Base-by-base conservation (phyloP, 2,888 invertebrate genomes). In the Cheilosia variabilis region DNA sequence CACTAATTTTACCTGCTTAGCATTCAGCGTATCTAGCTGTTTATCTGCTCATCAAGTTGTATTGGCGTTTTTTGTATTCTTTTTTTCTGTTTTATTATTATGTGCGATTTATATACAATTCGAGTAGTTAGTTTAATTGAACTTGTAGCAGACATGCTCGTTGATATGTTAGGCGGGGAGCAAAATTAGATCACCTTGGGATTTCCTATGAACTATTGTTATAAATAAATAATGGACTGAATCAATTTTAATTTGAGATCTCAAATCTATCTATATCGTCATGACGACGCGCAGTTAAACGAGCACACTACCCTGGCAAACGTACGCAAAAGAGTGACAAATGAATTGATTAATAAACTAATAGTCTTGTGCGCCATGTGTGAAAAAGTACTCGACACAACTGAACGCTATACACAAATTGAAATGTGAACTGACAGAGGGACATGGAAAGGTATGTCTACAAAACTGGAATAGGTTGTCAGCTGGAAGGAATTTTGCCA, bases 171-270 rank as follows among this genome's bases (percentile, higher is more conserved):
- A 34, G 31, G 52, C 10, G 34, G 0, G 6, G n/a, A 60, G 57
- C 22, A 73, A 69, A 84, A 84, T 84, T 84, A 79, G 83, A 84
- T 84, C 83, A 84, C 73, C 75, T 84, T 75, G 83, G 83, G 83
- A 75, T 71, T 84, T 84, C 83, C 83, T 75, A 78, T 79, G 58
- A 75, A 84, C 50, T 79, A 65, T 84, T 75, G 66, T 73, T 79
- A 75, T 69, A 77, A 82, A 82, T 82, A 82, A 13, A 47, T 31
- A 31, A 47, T 50, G 31, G 52, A 58, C 9, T 47, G 19, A 47
- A 17, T 7, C 19, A 47, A 17, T 47, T 50, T 53, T 24, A 24
- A 62, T 62, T 68, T 24, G 55, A 65, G 53, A 53, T 43, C 65
- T 73, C 37, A 68, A 52, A 43, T 60, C 10, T 50, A 22, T 34